Percentiles rank a stretch among this genome's conserved stretches.
Conservation (phyloP, 2,113 vertebrate genomes). For the Cavia porcellus region DNA sequence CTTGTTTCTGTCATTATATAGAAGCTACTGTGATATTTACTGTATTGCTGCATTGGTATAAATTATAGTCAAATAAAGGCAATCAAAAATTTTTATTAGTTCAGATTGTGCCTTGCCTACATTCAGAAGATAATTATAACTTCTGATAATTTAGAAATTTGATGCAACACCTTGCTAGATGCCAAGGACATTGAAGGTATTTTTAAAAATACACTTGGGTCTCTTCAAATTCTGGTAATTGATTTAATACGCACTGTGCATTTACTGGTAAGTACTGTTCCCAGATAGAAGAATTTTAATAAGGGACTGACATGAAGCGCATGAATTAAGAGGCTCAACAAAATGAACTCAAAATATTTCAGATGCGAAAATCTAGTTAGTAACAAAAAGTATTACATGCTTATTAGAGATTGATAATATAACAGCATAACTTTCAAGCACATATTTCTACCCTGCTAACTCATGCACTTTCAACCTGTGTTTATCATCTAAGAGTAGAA, state of each 20-base stretch:
- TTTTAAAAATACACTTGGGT: neutral
- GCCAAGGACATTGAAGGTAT: neutral
- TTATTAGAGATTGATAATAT: neutral
- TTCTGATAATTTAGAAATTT: constrained; percentile 59
- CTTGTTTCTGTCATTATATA: constrained; percentile 62
- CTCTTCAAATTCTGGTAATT: constrained; percentile 44
- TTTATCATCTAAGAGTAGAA: neutral
- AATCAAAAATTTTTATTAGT: constrained; percentile 60
- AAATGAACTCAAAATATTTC: constrained; percentile 21
- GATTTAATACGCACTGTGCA: constrained; percentile 26
- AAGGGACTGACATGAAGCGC: neutral
- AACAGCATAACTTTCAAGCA: neutral
- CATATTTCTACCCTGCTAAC: neutral
- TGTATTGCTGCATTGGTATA: constrained; percentile 63
- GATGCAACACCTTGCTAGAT: neutral
- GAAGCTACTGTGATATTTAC: constrained; percentile 67
- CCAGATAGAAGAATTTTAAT: constrained; percentile 15
- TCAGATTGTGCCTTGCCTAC: constrained; percentile 61
- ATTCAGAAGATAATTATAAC: constrained; percentile 27
- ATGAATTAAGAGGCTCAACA: neutral
- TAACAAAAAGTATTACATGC: neutral
- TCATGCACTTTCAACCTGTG: neutral
- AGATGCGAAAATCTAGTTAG: neutral
- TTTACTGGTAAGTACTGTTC: neutral
- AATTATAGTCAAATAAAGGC: constrained; percentile 61